Conservation (phyloP, 2,113 vertebrate genomes). For the Fulmarus glacialis region DNA sequence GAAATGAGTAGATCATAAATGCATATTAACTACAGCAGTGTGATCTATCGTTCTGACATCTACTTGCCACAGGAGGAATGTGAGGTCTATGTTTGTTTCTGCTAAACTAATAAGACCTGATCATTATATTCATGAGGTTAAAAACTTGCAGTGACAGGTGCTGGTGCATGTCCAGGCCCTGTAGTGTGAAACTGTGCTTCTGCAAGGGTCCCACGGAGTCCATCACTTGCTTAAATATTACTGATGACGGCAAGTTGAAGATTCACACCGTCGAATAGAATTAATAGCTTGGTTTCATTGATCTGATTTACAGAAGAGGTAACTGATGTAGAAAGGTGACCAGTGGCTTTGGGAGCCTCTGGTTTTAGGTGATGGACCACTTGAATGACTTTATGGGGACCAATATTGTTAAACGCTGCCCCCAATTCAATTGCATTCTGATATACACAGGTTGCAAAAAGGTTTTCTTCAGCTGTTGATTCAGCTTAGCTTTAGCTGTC, state of each 20-base stretch:
- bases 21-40: neutral
- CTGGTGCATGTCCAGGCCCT: neutral
- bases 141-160: neutral
- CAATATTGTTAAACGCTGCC: neutral
- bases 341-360: neutral
- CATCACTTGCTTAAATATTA: neutral
- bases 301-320: neutral
- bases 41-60: neutral
- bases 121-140: neutral
- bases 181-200: neutral
- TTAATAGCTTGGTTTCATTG: neutral
- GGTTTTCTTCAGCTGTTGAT: neutral
- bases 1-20: neutral
- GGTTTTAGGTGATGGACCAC: neutral
- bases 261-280: neutral
- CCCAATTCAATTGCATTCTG: neutral
- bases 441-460: neutral
- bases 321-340: neutral
- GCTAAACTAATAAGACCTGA: neutral
- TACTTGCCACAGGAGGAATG: neutral
- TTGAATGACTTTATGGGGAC: neutral
- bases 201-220: neutral
- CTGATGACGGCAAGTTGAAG: accelerated
- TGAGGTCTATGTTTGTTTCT: neutral
- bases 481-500: neutral